phyloP scores from a whole-genome alignment of 2,113 vertebrate genomes.

The Rafetus swinhoei region DNA sequence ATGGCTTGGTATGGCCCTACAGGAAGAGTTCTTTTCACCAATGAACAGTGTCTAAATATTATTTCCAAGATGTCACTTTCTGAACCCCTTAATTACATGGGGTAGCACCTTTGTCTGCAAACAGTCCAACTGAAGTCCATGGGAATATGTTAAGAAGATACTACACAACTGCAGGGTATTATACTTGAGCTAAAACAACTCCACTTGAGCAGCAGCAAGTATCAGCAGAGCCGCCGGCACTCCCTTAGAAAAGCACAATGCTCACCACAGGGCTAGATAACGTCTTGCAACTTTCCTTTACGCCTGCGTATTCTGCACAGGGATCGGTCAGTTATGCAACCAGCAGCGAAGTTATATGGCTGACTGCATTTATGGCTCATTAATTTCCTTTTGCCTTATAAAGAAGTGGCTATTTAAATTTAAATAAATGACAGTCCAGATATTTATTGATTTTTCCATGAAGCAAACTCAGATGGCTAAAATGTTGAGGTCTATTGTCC shows the following conservation, averaged over 20 bases:
- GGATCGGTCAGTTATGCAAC: neutral
- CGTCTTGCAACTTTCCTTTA: neutral
- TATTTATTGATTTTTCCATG: conserved; percentile 21
- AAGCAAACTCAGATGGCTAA: neutral
- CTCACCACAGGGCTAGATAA: neutral
- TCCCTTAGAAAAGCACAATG: neutral
- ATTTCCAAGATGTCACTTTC: neutral
- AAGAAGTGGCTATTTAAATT: conserved; percentile 2
- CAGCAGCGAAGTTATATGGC: neutral
- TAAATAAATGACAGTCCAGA: neutral
- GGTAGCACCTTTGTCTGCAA: neutral
- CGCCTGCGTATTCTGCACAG: neutral
- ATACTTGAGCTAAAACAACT: neutral
- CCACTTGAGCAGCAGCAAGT: neutral
- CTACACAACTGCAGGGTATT: neutral
- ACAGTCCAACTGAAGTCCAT: neutral
- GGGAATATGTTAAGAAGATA: neutral
- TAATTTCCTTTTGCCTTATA: neutral
- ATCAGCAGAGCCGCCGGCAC: neutral
- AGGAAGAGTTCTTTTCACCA: neutral
- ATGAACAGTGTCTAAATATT: neutral
- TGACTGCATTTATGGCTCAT: neutral
- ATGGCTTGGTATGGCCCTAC: neutral
- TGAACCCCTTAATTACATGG: neutral
- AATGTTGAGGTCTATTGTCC: conserved; percentile 3